Conservation (phyloP, 2,888 invertebrate species). For the Psococerastis gibbosa region DNA sequence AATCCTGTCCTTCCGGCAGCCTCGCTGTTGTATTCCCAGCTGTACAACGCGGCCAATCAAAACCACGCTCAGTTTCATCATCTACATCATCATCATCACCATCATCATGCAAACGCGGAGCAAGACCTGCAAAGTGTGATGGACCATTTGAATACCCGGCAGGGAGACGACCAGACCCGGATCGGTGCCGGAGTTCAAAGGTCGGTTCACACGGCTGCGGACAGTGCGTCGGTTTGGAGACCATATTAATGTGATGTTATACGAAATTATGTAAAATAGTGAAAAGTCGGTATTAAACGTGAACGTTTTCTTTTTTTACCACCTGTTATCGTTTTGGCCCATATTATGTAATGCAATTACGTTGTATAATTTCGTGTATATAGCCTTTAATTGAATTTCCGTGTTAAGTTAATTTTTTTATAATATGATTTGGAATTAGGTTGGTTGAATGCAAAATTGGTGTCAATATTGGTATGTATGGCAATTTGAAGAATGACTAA, state of each 20-base stretch:
- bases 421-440: no score
- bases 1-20: constrained; percentile 49
- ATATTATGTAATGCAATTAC: no score
- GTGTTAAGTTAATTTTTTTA: no score
- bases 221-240: constrained; percentile 4
- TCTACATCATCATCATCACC: constrained; percentile 8
- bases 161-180: constrained; percentile 3
- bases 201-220: constrained; percentile 4
- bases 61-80: constrained; percentile 10
- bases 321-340: no score
- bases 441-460: no score
- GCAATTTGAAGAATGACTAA: no score
- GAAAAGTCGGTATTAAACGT: no score
- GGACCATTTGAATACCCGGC: constrained; percentile 4
- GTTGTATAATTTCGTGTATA: no score
- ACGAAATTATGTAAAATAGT: neutral
- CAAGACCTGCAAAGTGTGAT: constrained; percentile 9
- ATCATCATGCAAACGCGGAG: constrained; percentile 1
- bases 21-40: constrained; percentile 62
- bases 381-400: no score
- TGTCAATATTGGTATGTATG: no score
- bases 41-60: constrained; percentile 28
- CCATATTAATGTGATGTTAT: constrained; percentile 2
- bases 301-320: no score
- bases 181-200: constrained; percentile 4